Evolutionary conservation across 2,888 invertebrate species (phyloP), one percentile per base, ranked within the genome.

Genomic region (Schizotus pectinicornis): DNA sequence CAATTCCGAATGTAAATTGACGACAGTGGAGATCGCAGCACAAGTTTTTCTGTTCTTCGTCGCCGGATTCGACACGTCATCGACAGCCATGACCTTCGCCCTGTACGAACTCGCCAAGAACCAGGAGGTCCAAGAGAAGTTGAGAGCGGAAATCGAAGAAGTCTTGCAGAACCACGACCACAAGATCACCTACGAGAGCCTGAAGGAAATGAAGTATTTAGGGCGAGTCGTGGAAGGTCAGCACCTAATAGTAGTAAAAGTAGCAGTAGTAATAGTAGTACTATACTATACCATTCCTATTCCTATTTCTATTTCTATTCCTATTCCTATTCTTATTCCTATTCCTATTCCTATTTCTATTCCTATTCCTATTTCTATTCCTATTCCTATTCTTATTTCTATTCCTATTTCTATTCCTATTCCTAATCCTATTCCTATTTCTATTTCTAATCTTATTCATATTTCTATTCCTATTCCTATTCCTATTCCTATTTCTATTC

Each of bases 11-110:
- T 51, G 72, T 7, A 32, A 67, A 9, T 22, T 22, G 22, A 70
- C 61, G 9, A 38, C 72, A 8, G 57, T 70, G 8, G 70, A 76
- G 57, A 64, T 76, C 6, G 67, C 69, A 0, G 85, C 85, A 0
- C 86, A 87, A 71, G 81, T 83, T 6, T 75, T 86, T 32, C 72
- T 86, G 1, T 86, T 87, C 74, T 81, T 86, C 1, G 74, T 85
- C 47, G 86, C 85, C 46, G 86, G 86, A 0, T 86, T 83, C 66
- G 86, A 87, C 69, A 86, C 86, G 0, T 84, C 85, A 0, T 83
- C 85, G 48, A 84, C 84, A 0, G 70, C 85, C n/a, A 68, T 86
- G 33, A 82, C 84, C 0, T 85, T 84, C 62, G 82, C 82, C 0
- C 75, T 83, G 7, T 83, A 84, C 66, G 81, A 82, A 8, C 67